Percentiles rank a stretch among this genome's conserved stretches.
Evolutionary conservation across 2,113 vertebrate genomes (phyloP).

Genomic region (Salvelinus sp.): DNA sequence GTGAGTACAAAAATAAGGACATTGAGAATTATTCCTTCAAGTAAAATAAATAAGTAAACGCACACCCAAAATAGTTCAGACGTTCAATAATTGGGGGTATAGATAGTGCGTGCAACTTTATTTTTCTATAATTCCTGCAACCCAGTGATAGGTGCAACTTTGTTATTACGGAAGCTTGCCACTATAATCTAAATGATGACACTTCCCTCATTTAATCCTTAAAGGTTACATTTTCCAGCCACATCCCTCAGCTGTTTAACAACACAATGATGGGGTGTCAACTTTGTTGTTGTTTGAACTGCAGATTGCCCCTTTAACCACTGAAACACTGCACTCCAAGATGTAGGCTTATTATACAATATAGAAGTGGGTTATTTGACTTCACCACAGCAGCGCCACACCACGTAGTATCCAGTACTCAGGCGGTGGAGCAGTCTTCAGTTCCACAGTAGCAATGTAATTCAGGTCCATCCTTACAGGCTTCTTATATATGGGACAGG

Average conservation of each 20-base stretch:
- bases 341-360: no score
- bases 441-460: conserved; percentile 84
- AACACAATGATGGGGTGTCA: no score
- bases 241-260: no score
- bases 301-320: background rate
- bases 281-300: no score
- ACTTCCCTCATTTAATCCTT: background rate
- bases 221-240: no score
- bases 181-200: no score
- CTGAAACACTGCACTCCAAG: no score
- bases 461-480: conserved; percentile 84
- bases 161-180: no score
- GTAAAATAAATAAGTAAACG: background rate
- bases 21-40: conserved; percentile 20
- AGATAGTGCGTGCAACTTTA: no score
- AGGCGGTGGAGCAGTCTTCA: conserved; percentile 79
- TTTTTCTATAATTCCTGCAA: no score
- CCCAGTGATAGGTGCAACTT: no score
- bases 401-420: conserved; percentile 92
- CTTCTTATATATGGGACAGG: conserved; percentile 93
- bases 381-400: conserved; percentile 91
- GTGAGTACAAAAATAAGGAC: background rate
- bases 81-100: background rate
- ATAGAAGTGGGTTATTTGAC: conserved; percentile 76
- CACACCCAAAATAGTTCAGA: background rate